These are phyloP conservation scores for Drosophila nigricruria DNA, from an alignment of 2,888 invertebrate species.

Conservation along the genomic window DNA sequence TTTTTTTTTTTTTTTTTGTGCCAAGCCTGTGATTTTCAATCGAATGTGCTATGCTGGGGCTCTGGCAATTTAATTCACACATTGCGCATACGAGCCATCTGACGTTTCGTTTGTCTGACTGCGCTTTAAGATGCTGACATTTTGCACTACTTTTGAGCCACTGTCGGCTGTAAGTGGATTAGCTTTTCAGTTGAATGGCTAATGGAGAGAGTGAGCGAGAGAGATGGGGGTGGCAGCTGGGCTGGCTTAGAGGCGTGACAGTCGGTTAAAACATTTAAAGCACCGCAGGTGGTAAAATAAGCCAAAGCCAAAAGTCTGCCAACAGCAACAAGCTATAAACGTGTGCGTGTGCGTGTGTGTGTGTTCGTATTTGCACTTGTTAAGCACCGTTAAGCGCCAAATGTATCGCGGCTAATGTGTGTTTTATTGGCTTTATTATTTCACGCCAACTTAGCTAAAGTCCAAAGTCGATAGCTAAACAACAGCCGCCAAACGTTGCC, in stretches of 20 bases:
- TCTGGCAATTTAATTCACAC: constrained; percentile 41
- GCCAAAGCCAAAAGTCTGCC: constrained; percentile 42
- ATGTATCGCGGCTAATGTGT: constrained; percentile 73
- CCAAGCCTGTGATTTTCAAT: constrained; percentile 48
- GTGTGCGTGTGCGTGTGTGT: not conserved
- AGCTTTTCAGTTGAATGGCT: constrained; percentile 66
- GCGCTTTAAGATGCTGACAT: constrained; percentile 47
- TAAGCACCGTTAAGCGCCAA: constrained; percentile 71
- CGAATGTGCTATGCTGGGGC: constrained; percentile 22
- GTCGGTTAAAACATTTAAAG: constrained; percentile 34
- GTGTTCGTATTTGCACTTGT: constrained; percentile 42
- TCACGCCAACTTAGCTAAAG: constrained; percentile 56
- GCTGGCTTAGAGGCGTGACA: not conserved
- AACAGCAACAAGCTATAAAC: constrained; percentile 15
- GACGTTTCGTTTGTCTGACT: not conserved
- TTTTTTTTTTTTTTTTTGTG: not conserved
- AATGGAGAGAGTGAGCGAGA: constrained; percentile 12
- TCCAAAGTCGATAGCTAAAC: constrained; percentile 44
- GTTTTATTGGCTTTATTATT: constrained; percentile 73
- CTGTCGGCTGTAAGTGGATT: constrained; percentile 70
- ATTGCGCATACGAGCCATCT: constrained; percentile 36
- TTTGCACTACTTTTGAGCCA: constrained; percentile 55
- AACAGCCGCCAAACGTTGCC: constrained; percentile 24
- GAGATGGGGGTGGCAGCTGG: not conserved
- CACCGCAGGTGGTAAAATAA: constrained; percentile 64